Evolutionary conservation across 2,797 vertebrate species (phyloP), one percentile per base, ranked within the genome.

Genomic region (Zalophus californianus): DNA sequence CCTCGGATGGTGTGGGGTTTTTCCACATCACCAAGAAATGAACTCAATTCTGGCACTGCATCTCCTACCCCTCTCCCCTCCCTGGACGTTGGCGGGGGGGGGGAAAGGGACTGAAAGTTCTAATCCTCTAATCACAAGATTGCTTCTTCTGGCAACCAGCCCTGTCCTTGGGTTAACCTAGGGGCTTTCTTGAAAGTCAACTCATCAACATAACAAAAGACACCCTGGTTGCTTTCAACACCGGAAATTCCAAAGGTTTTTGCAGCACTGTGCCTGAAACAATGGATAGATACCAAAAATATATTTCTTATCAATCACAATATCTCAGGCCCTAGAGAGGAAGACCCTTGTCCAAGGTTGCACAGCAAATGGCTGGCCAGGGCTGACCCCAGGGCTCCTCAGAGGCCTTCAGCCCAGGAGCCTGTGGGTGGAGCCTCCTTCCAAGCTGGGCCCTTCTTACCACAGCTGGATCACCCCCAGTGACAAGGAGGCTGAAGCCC

Each of bases 211-310:
- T 20, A n/a, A 62, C 52, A 48, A 56, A 78, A 78, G 86, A 29
- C 5, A 58, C 29, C 44, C 38, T 29, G 27, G 21, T 58, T 56
- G 25, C 73, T 32, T 58, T 72, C 10, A 78, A 54, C 3, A 1
- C 70, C 44, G 62, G 62, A 89, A 79, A 93, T 84, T 78, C 85
- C n/a, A 21, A 89, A n/a, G 60, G 18, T 64, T 79, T 90, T 72
- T 35, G 62, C 54, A 90, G 18, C 5, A 35, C 5, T 64, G 35
- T 35, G 62, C 72, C 35, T 70, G 62, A 23, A 78, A 38, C 14
- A 14, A 44, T 54, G 54, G n/a, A 73, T 32, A 14, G 79, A 64
- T 35, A 56, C 44, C 44, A 64, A 93, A 86, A 79, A 70, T 18
- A 44, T 21, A 18, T 62, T 80, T 70, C 10, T 88, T 44, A 54